Base-by-base conservation (phyloP, 2,797 vertebrate species). In the Decapterus maruadsi region DNA sequence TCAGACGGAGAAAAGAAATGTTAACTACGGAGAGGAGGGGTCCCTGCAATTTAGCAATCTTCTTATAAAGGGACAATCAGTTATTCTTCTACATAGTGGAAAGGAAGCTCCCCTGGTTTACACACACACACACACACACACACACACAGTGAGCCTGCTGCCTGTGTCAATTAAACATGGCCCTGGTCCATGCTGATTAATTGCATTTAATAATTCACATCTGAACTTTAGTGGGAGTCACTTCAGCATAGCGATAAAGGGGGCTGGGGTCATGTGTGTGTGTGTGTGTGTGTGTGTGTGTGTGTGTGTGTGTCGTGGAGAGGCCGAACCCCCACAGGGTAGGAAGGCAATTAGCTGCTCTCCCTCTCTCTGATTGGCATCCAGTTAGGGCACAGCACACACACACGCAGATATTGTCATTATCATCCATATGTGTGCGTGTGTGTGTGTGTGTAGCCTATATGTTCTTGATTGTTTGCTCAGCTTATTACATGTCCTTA, bases 151-250 rank as follows among this genome's bases (percentile, higher is more conserved):
- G 58, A 71, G 64, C 76, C 86, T 65, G 86, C 82, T 82, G 83
- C 67, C 72, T 54, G 78, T 90, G 87, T 89, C 89, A 91, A 87
- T 93, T 93, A 92, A 91, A 87, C 81, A 89, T 73, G 80, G 81
- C 74, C 78, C 43, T 38, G 56, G 85, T 88, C 89, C 80, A 84
- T 68, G 60, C 90, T 92, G 91, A 95, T 95, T 94, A 95, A 93
- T 86, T 87, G 87, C 87, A 84, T 93, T 96, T 92, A 96, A 96
- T 95, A 95, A 95, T 96, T 95, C 90, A 96, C 85, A 79, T 69
- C 77, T 96, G 95, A 96, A 95, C 95, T 95, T 96, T 95, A 91
- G 87, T 89, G 77, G 68, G 78, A 91, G 86, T 86, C 86, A 89
- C 90, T 91, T 85, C 68, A 89, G 75, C 78, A 68, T 72, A 84